A percentile compares a stretch with the other conserved stretches of the same genome.
Evolutionary conservation across 1,140 invertebrate genomes (phyloP).

Genomic region (Papilio machaon): DNA sequence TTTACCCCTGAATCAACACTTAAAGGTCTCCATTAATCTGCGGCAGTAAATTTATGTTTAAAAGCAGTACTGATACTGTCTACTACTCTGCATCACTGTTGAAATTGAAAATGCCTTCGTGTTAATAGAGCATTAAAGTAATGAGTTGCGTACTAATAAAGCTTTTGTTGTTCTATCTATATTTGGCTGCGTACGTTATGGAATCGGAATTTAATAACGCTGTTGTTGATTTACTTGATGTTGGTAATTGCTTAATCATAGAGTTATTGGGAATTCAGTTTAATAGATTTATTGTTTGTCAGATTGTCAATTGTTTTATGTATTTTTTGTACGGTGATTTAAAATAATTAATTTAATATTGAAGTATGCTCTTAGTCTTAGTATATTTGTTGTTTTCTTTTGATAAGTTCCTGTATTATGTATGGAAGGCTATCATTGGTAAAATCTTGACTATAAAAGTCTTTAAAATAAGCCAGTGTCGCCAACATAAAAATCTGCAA

Average conservation of each 20-base stretch:
- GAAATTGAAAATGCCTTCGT: no score
- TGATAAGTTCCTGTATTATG: no score
- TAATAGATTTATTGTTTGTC: background rate
- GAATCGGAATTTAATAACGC: background rate
- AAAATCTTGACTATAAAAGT: no score
- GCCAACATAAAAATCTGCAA: no score
- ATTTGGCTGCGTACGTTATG: background rate
- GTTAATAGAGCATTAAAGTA: background rate
- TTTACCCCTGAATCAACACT: no score
- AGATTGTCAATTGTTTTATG: background rate
- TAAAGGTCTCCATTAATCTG: no score
- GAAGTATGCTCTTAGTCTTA: no score
- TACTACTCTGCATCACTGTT: background rate
- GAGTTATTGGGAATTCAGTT: background rate
- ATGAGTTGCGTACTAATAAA: slow-evolving; percentile 25
- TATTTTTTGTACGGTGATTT: background rate
- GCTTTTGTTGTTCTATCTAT: slow-evolving; percentile 25
- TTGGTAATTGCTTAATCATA: slow-evolving; percentile 2
- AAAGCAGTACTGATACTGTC: background rate
- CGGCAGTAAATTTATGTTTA: background rate
- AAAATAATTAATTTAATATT: no score
- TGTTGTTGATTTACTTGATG: background rate
- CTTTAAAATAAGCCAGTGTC: no score
- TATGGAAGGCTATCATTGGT: no score
- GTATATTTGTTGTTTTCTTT: background rate